Conservation (phyloP, 2,113 vertebrate species). For the Bos taurus region DNA sequence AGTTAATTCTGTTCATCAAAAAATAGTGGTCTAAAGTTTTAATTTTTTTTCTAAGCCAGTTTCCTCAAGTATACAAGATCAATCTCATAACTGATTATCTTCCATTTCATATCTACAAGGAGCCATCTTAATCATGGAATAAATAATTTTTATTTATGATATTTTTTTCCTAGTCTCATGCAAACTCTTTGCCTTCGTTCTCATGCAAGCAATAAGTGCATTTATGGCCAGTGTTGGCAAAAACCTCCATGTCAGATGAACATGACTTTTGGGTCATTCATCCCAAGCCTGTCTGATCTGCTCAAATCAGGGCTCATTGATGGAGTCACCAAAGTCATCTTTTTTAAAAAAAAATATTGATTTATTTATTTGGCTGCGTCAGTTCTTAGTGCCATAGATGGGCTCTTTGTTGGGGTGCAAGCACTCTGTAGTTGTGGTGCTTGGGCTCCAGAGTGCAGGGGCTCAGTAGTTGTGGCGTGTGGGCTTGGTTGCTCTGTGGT, state of each 20-base stretch:
- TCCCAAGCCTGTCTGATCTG: background rate
- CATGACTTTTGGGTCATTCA: background rate
- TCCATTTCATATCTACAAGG: background rate
- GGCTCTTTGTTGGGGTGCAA: background rate
- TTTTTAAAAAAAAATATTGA: background rate
- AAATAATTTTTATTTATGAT: background rate
- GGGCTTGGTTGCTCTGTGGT: background rate
- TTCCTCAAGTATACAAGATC: background rate
- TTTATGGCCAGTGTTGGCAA: background rate
- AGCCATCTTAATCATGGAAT: background rate
- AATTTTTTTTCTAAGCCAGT: background rate
- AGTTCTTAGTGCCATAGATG: background rate
- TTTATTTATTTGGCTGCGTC: fast-evolving
- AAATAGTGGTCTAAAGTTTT: background rate
- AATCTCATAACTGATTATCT: background rate
- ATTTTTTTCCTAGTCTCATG: background rate
- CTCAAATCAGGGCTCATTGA: background rate
- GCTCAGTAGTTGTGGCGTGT: background rate
- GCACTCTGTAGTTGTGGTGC: background rate
- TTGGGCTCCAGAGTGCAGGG: background rate
- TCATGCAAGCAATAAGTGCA: background rate
- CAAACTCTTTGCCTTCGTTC: background rate
- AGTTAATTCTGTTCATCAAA: background rate
- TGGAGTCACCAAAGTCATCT: background rate
- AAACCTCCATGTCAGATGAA: background rate